Base-by-base conservation (phyloP, 2,888 invertebrate genomes). In the Galeruca laticollis region DNA sequence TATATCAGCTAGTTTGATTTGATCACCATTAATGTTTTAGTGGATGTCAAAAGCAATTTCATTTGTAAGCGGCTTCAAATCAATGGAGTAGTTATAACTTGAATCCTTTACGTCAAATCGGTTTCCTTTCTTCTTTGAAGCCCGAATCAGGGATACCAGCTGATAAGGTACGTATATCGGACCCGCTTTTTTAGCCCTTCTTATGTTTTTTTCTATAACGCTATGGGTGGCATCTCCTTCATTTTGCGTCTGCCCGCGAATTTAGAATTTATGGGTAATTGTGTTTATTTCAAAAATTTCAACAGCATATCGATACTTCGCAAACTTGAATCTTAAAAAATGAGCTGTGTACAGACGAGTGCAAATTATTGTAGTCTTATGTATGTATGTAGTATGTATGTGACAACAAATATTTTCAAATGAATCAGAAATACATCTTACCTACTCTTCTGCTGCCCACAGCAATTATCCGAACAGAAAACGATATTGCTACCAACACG, bases 261-360 rank as follows among this genome's bases (percentile, higher is more conserved):
- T 69, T 18, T 69, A 49, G 54, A 62, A 73, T 51, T 71, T 73
- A 31, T 73, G 73, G n/a, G 69, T 71, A 10, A 73, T 69, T 18
- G 69, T 60, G 13, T 62, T 31, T 31, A 73, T 71, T 40, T 47
- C 18, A 47, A 68, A 54, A 2, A 47, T 13, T 26, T 63, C 33
- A 0, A 73, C 63, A 6, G 70, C 69, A 59, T 69, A 73, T 11
- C 64, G 52, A 54, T 68, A 70, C 18, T 21, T 15, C 11, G 59
- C 59, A 10, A 73, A 47, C 63, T 70, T 21, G 37, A 37, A 72
- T 33, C 66, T 72, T 21, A 65, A 67, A 64, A 13, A 40, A 40
- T 13, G 13, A 40, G 40, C 1, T 40, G 3, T 40, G 40, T 13
- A 40, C 40, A 40, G 13, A 40, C 40, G 13, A 40, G 40, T 40